Conservation (phyloP, 2,797 vertebrate species). For the Sus cebifrons region DNA sequence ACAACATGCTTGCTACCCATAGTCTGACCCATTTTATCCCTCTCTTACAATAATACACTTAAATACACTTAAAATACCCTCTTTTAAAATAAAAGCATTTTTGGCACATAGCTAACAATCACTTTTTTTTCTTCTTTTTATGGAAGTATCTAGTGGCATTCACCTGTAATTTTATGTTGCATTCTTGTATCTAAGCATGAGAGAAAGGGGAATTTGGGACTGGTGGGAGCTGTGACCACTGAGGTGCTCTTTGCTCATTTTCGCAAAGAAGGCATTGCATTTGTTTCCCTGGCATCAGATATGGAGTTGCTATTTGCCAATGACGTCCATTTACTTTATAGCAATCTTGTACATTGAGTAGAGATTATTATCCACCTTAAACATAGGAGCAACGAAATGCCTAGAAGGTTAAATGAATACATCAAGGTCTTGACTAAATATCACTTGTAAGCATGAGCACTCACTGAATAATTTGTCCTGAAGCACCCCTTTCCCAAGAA, state of each 20-base stretch:
- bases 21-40: background rate
- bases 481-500: conserved; percentile 43
- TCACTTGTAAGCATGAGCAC: background rate
- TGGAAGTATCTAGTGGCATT: background rate
- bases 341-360: background rate
- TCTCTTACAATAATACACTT: background rate
- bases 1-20: background rate
- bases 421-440: background rate
- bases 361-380: background rate
- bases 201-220: background rate
- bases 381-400: conserved; percentile 48
- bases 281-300: background rate
- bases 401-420: background rate
- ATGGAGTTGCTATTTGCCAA: background rate
- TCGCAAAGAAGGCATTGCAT: background rate
- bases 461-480: conserved; percentile 18
- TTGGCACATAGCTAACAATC: background rate
- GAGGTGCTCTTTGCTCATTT: background rate
- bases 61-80: background rate
- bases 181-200: background rate
- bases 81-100: background rate
- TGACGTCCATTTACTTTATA: background rate
- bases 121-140: background rate
- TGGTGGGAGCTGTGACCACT: background rate
- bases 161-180: background rate